phyloP scores from a whole-genome alignment of 1,140 invertebrate species.

The Oscheius sp. region DNA sequence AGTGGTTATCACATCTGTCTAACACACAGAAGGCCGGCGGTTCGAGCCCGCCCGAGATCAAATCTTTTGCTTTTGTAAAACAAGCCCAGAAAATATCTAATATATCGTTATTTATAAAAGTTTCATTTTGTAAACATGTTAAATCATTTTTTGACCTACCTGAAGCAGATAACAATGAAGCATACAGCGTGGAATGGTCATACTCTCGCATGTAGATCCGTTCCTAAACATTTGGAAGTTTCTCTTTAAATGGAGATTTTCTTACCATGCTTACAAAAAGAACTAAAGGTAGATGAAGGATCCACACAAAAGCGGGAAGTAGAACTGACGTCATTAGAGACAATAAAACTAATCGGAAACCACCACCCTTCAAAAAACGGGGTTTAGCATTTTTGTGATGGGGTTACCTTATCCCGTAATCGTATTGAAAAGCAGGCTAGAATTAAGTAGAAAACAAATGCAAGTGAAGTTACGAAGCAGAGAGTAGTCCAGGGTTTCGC shows the following conservation, averaged over 20 bases:
- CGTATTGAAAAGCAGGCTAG: conserved; percentile 19
- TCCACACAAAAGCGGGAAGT: conserved; percentile 29
- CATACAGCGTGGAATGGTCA: conserved; percentile 18
- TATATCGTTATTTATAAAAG: no score
- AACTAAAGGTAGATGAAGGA: conserved; percentile 28
- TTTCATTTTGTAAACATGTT: background rate
- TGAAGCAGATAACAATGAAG: conserved; percentile 13
- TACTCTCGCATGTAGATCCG: conserved; percentile 19
- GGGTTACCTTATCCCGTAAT: conserved; percentile 28
- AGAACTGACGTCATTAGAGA: conserved; percentile 21
- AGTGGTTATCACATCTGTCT: conserved; percentile 3
- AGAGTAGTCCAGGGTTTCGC: conserved; percentile 16
- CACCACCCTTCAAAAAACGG: conserved; percentile 17
- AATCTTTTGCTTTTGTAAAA: background rate
- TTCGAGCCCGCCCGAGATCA: conserved; percentile 49
- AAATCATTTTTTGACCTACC: background rate
- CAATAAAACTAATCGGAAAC: conserved; percentile 13
- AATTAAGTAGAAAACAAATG: conserved; percentile 33
- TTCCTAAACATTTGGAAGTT: background rate
- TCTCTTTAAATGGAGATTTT: background rate
- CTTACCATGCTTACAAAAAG: conserved; percentile 15
- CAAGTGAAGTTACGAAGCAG: conserved; percentile 21
- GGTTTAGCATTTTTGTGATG: background rate
- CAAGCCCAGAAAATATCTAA: no score
- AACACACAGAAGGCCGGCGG: conserved; percentile 47